Conservation (phyloP, 2,797 vertebrate species). For the Macropus fuliginosus region DNA sequence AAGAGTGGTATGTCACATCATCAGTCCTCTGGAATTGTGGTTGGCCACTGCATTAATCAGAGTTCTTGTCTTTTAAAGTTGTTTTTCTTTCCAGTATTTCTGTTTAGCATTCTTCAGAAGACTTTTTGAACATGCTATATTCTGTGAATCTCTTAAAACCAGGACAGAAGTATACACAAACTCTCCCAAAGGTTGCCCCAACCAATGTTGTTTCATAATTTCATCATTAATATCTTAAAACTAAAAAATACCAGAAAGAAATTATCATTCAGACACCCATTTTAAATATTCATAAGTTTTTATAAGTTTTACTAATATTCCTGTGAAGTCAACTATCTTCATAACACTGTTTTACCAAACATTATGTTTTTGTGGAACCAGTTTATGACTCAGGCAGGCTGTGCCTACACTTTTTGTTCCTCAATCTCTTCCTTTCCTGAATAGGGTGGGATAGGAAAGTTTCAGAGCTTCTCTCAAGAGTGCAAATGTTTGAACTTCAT, state of each 20-base stretch:
- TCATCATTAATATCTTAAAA: background rate
- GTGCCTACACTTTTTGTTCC: background rate
- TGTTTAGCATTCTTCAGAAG: background rate
- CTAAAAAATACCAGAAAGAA: background rate
- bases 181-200: background rate
- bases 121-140: background rate
- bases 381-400: background rate
- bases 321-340: background rate
- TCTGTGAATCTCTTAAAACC: background rate
- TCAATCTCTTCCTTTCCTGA: background rate
- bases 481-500: background rate
- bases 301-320: background rate
- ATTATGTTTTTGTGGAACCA: background rate
- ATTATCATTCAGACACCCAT: background rate
- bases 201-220: background rate
- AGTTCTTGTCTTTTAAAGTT: background rate
- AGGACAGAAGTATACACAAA: background rate
- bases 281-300: background rate
- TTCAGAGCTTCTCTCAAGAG: background rate
- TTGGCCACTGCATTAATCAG: background rate
- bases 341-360: background rate
- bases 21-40: background rate
- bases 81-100: background rate
- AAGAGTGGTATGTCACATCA: background rate
- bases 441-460: background rate